Evolutionary conservation across 1,140 invertebrate species (phyloP).

Genomic region (Drosophila grimshawi): DNA sequence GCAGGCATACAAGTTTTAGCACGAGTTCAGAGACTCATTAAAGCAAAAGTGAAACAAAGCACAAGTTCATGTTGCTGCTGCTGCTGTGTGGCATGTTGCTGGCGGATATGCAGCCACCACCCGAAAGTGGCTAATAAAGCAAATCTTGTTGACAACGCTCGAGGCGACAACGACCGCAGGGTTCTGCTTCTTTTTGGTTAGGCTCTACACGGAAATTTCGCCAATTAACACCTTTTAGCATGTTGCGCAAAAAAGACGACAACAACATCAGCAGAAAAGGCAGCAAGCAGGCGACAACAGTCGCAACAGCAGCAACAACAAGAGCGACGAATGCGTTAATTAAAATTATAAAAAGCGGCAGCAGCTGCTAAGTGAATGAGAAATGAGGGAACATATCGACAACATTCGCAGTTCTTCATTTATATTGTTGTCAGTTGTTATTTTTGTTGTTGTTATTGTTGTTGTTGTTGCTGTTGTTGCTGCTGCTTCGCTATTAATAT

Average conservation of each 20-base stretch:
- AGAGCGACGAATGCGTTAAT: conserved; percentile 45
- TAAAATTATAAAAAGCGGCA: conserved; percentile 30
- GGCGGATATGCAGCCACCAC: conserved; percentile 75
- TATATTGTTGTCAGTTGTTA: conserved; percentile 23
- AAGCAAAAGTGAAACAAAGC: conserved; percentile 52
- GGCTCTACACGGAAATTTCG: conserved; percentile 84
- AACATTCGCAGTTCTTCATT: conserved; percentile 42
- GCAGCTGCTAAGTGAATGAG: conserved; percentile 52
- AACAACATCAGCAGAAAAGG: conserved; percentile 46
- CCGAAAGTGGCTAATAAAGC: conserved; percentile 84
- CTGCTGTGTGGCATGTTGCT: conserved; percentile 55
- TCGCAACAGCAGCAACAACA: conserved; percentile 54
- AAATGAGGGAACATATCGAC: conserved; percentile 60
- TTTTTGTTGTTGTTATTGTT: conserved; percentile 12
- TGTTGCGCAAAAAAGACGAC: conserved; percentile 78
- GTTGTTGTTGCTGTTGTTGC: conserved; percentile 7
- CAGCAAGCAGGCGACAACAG: conserved; percentile 53
- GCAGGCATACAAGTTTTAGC: conserved; percentile 7
- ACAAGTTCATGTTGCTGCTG: conserved; percentile 48
- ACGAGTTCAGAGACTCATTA: conserved; percentile 60
- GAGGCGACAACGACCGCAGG: conserved; percentile 58
- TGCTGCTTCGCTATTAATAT: conserved; percentile 70
- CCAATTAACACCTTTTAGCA: conserved; percentile 84
- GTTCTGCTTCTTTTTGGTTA: conserved; percentile 63
- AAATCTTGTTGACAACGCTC: conserved; percentile 84